Percentiles rank a stretch among this genome's conserved stretches.
Conservation (phyloP, 2,888 invertebrate species). For the Pyrrhosoma nymphula region DNA sequence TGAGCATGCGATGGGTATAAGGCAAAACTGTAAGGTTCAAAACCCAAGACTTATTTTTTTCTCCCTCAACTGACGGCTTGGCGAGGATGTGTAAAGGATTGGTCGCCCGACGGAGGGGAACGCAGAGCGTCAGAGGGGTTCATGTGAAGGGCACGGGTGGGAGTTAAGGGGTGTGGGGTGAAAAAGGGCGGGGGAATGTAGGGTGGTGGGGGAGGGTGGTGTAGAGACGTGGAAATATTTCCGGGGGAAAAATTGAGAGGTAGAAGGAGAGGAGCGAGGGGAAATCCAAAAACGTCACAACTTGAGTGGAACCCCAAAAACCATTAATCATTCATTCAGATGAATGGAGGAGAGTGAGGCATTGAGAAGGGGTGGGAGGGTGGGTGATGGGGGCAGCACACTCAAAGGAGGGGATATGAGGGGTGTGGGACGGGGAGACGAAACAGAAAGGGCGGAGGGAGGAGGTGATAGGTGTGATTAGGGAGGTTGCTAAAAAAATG, state of each 20-base stretch:
- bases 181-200: background rate
- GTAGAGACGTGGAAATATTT: conserved; percentile 48
- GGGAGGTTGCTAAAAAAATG: background rate
- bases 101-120: background rate
- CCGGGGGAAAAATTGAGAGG: conserved; percentile 64
- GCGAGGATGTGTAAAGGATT: conserved; percentile 42
- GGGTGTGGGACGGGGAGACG: background rate
- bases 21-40: conserved; percentile 14
- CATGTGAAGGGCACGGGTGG: background rate
- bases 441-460: background rate
- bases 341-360: conserved; percentile 25
- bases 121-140: background rate
- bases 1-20: conserved; percentile 17
- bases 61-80: background rate
- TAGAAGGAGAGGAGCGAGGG: background rate
- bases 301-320: conserved; percentile 61
- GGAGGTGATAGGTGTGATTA: background rate
- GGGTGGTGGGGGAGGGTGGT: background rate
- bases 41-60: background rate
- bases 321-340: conserved; percentile 59
- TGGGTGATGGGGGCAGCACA: background rate
- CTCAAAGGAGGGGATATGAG: background rate
- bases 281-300: conserved; percentile 66
- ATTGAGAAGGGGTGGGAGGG: background rate
- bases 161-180: background rate